A percentile compares a stretch with the other conserved stretches of the same genome.
Evolutionary conservation across 2,113 vertebrate genomes (phyloP).

Genomic region (Cyprinodon variegatus): DNA sequence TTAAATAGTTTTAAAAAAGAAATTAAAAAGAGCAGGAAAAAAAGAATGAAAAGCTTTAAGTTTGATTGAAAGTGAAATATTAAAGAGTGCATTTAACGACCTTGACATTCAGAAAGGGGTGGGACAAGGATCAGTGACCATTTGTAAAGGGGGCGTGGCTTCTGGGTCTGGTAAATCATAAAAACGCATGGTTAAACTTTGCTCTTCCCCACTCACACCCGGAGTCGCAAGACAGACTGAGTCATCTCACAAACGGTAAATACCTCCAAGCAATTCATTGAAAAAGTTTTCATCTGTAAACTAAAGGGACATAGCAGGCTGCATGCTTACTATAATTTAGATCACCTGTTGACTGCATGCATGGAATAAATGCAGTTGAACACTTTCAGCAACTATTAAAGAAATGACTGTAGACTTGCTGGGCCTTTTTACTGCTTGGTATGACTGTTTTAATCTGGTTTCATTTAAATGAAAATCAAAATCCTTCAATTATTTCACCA

Average conservation of each 20-base stretch:
- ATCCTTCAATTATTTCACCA: neutral
- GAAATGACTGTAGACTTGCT: neutral
- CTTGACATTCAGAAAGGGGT: slow-evolving; percentile 78
- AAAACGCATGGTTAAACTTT: slow-evolving; percentile 42
- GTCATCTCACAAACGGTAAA: slow-evolving; percentile 79
- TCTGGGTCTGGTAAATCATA: slow-evolving; percentile 53
- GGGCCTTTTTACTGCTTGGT: neutral
- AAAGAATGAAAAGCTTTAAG: neutral
- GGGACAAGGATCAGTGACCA: slow-evolving; percentile 26
- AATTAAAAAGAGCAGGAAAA: neutral
- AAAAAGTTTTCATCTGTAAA: neutral
- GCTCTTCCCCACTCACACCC: slow-evolving; percentile 72
- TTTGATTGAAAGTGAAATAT: slow-evolving; percentile 1
- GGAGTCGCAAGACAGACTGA: slow-evolving; percentile 67
- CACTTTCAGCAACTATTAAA: neutral
- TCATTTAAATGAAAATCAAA: neutral
- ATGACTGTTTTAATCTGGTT: neutral
- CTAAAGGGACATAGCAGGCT: slow-evolving; percentile 1
- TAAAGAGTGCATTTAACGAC: slow-evolving; percentile 50
- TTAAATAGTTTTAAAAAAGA: neutral
- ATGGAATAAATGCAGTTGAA: neutral
- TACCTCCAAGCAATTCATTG: neutral
- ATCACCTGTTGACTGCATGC: slow-evolving; percentile 22
- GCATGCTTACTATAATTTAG: neutral
- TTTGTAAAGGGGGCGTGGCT: slow-evolving; percentile 59